Evolutionary conservation across 2,113 vertebrate species (phyloP).

Genomic region (Pygoscelis antarcticus): DNA sequence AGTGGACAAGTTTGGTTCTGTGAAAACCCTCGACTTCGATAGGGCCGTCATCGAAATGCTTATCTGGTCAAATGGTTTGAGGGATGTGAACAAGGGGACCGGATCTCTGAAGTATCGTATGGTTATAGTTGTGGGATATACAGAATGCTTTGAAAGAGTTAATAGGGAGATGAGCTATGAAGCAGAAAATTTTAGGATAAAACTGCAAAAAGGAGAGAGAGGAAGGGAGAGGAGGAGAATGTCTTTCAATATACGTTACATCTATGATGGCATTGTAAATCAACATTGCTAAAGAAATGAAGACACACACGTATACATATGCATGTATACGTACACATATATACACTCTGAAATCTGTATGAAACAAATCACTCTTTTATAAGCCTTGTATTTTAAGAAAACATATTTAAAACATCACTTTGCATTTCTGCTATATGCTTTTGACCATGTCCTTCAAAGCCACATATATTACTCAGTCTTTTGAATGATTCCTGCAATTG

Average conservation of each 20-base stretch:
- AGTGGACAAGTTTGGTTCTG: not conserved
- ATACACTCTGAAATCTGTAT: not conserved
- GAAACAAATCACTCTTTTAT: not conserved
- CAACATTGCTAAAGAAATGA: not conserved
- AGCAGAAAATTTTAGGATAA: not conserved
- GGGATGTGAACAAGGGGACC: not conserved
- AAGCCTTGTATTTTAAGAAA: not conserved
- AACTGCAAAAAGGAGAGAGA: not conserved
- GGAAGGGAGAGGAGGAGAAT: not conserved
- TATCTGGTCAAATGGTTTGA: not conserved
- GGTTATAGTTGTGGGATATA: not conserved
- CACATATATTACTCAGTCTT: not conserved
- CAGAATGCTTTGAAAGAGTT: not conserved
- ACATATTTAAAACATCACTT: not conserved
- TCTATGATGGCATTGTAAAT: not conserved
- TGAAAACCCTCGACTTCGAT: not conserved
- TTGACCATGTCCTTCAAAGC: not conserved
- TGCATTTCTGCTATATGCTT: not conserved
- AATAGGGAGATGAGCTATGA: not conserved
- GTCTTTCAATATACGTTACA: not conserved
- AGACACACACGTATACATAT: not conserved
- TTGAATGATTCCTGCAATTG: not conserved
- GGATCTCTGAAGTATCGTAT: fast-evolving
- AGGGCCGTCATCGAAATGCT: not conserved
- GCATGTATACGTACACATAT: not conserved